Evolutionary conservation across 2,888 invertebrate genomes (phyloP).

Genomic region (Elmis aenea): DNA sequence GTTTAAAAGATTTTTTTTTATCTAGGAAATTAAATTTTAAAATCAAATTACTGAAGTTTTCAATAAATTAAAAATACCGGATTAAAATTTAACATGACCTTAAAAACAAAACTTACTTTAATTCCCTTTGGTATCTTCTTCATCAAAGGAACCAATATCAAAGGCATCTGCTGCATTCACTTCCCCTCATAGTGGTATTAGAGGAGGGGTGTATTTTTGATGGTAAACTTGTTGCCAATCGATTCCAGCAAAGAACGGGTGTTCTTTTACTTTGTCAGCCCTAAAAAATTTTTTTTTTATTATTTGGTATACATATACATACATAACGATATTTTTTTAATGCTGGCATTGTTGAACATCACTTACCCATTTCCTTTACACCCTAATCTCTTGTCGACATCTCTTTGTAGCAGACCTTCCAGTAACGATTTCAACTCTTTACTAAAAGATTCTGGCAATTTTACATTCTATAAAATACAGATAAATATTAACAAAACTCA

Average conservation of each 20-base stretch:
- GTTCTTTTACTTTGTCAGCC: constrained; percentile 95
- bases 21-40: no score
- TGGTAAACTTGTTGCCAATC: constrained; percentile 99
- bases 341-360: constrained; percentile 1
- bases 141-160: constrained; percentile 99
- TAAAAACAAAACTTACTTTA: constrained; percentile 59
- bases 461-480: constrained; percentile 78
- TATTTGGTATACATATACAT: no score
- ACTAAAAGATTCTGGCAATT: constrained; percentile 95
- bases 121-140: constrained; percentile 99
- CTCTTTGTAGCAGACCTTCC: constrained; percentile 88
- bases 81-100: neutral
- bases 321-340: constrained; percentile 5
- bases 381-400: constrained; percentile 90
- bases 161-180: constrained; percentile 99
- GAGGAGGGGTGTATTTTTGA: constrained; percentile 96
- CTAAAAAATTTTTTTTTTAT: no score
- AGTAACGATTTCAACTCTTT: constrained; percentile 84
- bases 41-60: no score
- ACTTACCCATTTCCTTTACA: constrained; percentile 86
- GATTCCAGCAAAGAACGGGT: constrained; percentile 94
- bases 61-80: no score
- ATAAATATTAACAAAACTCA: constrained; percentile 6
- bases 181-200: constrained; percentile 97
- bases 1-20: no score